Percentiles rank a stretch among this genome's conserved stretches.
phyloP scores from a whole-genome alignment of 2,113 vertebrate species.

The Pluvianellus socialis region DNA sequence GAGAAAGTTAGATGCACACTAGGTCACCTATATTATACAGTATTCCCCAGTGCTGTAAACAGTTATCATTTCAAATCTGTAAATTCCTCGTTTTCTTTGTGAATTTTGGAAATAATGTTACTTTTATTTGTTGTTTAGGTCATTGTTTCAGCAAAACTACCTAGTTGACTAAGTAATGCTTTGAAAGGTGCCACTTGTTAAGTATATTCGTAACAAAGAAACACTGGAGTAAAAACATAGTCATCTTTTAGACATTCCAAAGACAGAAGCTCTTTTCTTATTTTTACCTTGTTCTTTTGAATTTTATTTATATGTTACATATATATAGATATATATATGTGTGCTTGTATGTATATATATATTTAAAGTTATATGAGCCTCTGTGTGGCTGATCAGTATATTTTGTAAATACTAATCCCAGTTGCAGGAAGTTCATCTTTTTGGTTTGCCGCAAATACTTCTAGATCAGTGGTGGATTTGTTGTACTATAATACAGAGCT shows the following conservation, averaged over 20 bases:
- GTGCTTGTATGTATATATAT: slow-evolving; percentile 47
- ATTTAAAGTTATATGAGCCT: slow-evolving; percentile 71
- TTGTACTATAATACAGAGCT: slow-evolving; percentile 53
- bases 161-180: slow-evolving; percentile 41
- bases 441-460: slow-evolving; percentile 41
- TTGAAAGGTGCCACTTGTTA: slow-evolving; percentile 59
- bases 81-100: neutral
- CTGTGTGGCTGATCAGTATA: slow-evolving; percentile 73
- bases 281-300: slow-evolving; percentile 44
- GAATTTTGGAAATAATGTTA: neutral
- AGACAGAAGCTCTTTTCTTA: slow-evolving; percentile 62
- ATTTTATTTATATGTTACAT: slow-evolving; percentile 75
- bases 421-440: slow-evolving; percentile 42
- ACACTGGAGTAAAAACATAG: slow-evolving; percentile 57
- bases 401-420: slow-evolving; percentile 77
- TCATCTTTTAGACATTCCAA: slow-evolving; percentile 75
- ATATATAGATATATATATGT: slow-evolving; percentile 69
- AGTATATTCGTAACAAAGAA: slow-evolving; percentile 49
- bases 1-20: neutral
- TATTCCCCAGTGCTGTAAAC: neutral
- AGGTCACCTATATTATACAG: neutral
- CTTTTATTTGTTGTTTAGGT: slow-evolving; percentile 7
- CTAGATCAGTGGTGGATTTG: slow-evolving; percentile 48
- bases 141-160: slow-evolving; percentile 63
- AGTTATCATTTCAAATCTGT: neutral